These are phyloP conservation scores for Myathropa florea DNA, from an alignment of 2,888 invertebrate genomes.

Conservation along the genomic window DNA sequence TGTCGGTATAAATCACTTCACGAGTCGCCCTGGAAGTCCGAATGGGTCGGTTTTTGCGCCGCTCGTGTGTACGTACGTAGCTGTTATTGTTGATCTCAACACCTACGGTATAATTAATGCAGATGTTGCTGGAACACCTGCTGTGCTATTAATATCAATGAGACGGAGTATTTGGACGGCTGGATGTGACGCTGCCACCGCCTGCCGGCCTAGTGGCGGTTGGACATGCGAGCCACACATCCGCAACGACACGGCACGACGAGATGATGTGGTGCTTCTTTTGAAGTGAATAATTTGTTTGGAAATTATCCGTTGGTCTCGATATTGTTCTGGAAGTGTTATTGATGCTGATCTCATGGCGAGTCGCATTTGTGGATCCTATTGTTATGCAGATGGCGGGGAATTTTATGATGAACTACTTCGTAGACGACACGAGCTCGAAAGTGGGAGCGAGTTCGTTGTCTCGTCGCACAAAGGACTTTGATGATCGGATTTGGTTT, in stretches of 20 bases:
- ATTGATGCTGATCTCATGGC: conserved; percentile 35
- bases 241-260: not conserved
- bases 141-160: conserved; percentile 67
- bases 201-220: not conserved
- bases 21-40: not conserved
- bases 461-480: not conserved
- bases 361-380: not conserved
- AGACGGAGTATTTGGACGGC: conserved; percentile 45
- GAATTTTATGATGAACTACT: not conserved
- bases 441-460: not conserved
- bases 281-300: not conserved
- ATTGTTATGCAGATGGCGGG: not conserved
- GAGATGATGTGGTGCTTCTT: not conserved
- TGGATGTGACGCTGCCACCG: not conserved
- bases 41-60: not conserved
- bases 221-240: not conserved
- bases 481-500: not conserved
- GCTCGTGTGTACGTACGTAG: conserved; percentile 10
- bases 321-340: conserved; percentile 15
- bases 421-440: not conserved
- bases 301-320: not conserved
- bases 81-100: conserved; percentile 62
- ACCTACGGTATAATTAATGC: conserved; percentile 65
- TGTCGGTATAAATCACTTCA: conserved; percentile 37
- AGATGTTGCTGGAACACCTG: conserved; percentile 59